phyloP scores from a whole-genome alignment of 2,113 vertebrate genomes.

The Oryctolagus cuniculus region mOryCun1.1 NC_091435.1:22282001-22282500 shows the following conservation, averaged over 20 bases:
- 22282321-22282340: neutral
- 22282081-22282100: neutral
- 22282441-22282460: slow-evolving; percentile 48
- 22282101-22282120: neutral
- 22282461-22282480: slow-evolving; percentile 54
- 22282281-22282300: neutral
- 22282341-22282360: neutral
- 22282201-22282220: neutral
- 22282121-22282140: neutral
- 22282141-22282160: neutral
- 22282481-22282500: slow-evolving; percentile 31
- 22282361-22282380: neutral
- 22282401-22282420: neutral
- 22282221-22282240: neutral
- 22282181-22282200: neutral
- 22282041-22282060: neutral
- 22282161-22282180: neutral
- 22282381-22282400: neutral
- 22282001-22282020: neutral
- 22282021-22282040: neutral
- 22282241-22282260: neutral
- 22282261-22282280: neutral
- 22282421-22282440: neutral
- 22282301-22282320: neutral
- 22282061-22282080: neutral